Conservation (phyloP, 2,888 invertebrate species). For the Sericinus montela region DNA sequence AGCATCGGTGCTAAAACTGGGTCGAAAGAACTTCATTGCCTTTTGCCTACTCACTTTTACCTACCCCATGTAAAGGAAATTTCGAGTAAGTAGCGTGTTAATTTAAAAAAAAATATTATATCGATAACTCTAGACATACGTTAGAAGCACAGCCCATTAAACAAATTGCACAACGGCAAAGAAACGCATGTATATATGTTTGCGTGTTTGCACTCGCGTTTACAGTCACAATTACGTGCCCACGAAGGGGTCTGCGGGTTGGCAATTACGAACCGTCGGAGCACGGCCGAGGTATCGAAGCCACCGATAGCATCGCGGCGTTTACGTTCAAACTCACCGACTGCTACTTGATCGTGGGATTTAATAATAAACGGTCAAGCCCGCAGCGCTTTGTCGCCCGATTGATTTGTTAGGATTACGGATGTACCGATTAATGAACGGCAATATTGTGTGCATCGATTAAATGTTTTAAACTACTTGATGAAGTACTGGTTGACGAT, state of each 20-base stretch:
- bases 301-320: slow-evolving; percentile 64
- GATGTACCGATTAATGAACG: slow-evolving; percentile 13
- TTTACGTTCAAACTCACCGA: slow-evolving; percentile 53
- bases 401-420: slow-evolving; percentile 45
- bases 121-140: too few species aligned
- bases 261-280: slow-evolving; percentile 16
- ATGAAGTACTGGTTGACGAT: too few species aligned
- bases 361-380: slow-evolving; percentile 60
- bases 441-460: slow-evolving; percentile 30
- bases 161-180: background rate
- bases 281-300: slow-evolving; percentile 52
- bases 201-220: background rate
- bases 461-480: slow-evolving; percentile 27
- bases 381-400: slow-evolving; percentile 29
- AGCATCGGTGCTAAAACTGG: too few species aligned
- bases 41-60: too few species aligned
- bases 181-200: background rate
- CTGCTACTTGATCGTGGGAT: slow-evolving; percentile 61
- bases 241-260: slow-evolving; percentile 7
- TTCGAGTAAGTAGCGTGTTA: too few species aligned
- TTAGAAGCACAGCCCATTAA: background rate
- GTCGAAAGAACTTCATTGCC: too few species aligned
- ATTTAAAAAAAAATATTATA: too few species aligned
- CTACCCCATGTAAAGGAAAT: too few species aligned
- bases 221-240: slow-evolving; percentile 16